These are phyloP conservation scores for Eulimnadia texana DNA, from an alignment of 1,140 invertebrate species.

Conservation along the genomic window DNA sequence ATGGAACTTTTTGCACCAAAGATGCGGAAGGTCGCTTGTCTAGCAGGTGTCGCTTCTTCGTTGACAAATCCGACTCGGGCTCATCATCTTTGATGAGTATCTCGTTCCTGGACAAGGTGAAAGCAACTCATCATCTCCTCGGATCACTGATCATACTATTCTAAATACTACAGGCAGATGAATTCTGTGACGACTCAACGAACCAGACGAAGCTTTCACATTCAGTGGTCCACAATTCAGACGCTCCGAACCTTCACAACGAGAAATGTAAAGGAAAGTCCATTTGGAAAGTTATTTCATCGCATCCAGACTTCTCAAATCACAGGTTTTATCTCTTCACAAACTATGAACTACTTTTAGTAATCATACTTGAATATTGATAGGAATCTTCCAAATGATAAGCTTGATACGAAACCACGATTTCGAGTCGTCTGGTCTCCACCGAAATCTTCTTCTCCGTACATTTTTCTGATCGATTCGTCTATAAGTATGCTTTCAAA, in stretches of 20 bases:
- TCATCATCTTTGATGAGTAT: conserved; percentile 19
- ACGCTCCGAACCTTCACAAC: conserved; percentile 30
- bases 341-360: background rate
- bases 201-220: conserved; percentile 19
- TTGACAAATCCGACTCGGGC: background rate
- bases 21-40: conserved; percentile 17
- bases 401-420: background rate
- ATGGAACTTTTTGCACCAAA: conserved; percentile 9
- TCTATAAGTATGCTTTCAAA: background rate
- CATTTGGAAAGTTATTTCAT: conserved; percentile 22
- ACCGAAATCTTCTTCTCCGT: background rate
- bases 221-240: conserved; percentile 23
- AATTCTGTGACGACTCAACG: conserved; percentile 1
- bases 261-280: conserved; percentile 22
- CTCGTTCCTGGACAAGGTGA: conserved; percentile 18
- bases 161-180: conserved; percentile 1
- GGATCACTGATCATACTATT: too few species aligned
- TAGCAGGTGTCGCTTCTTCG: conserved; percentile 19
- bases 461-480: background rate
- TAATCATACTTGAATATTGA: background rate
- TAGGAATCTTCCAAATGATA: conserved; percentile 5
- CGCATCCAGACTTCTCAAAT: conserved; percentile 22
- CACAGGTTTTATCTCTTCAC: too few species aligned
- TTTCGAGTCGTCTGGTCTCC: conserved; percentile 1
- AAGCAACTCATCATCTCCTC: conserved; percentile 6